phyloP scores from a whole-genome alignment of 2,797 vertebrate genomes.

The Siniperca undulata region DNA sequence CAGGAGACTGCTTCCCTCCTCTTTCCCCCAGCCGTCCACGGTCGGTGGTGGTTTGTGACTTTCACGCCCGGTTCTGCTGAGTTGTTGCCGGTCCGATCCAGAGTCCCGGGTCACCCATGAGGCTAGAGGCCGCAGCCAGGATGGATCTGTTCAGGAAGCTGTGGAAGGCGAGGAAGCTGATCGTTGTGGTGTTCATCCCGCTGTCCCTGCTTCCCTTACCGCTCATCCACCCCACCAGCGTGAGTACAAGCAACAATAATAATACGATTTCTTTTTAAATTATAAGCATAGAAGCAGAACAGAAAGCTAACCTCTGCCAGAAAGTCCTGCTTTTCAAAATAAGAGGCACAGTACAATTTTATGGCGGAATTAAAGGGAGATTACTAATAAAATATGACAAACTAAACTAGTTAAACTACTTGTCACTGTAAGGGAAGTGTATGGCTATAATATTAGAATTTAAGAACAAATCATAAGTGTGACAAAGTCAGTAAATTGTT shows the following conservation, averaged over 20 bases:
- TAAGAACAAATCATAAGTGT: neutral
- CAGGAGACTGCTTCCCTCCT: slow-evolving; percentile 1
- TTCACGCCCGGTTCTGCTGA: slow-evolving; percentile 45
- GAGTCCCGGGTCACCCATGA: slow-evolving; percentile 78
- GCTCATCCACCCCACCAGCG: slow-evolving; percentile 92
- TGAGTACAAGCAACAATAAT: slow-evolving; percentile 84
- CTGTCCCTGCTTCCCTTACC: slow-evolving; percentile 94
- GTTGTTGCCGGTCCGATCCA: slow-evolving; percentile 46
- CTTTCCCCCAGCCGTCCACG: neutral
- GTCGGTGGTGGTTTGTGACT: slow-evolving; percentile 2
- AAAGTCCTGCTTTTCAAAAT: neutral
- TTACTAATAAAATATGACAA: neutral
- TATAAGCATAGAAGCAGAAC: neutral
- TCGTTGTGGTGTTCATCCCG: slow-evolving; percentile 92
- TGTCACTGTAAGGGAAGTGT: neutral
- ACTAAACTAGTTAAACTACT: neutral
- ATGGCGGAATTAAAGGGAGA: neutral
- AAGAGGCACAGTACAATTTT: neutral
- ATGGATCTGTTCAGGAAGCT: slow-evolving; percentile 92
- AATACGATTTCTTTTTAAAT: neutral
- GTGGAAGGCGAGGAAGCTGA: slow-evolving; percentile 91
- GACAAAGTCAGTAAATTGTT: neutral
- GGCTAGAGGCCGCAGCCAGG: slow-evolving; percentile 83
- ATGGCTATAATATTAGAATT: neutral
- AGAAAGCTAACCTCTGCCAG: neutral